Conservation (phyloP, 2,113 vertebrate genomes). For the Irena cyanogastra region DNA sequence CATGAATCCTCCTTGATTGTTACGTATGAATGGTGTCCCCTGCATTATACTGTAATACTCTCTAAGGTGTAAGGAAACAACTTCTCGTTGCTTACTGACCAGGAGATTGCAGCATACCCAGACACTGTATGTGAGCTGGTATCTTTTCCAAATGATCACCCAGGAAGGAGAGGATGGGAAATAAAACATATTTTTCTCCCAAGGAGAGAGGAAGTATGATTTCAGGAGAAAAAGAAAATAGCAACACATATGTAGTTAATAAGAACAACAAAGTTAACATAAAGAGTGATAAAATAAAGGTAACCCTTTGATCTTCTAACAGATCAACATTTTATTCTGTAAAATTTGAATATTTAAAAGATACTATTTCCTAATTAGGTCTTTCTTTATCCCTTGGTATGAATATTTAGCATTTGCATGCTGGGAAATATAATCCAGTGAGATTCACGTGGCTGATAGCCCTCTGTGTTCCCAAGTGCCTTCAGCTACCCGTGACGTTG, state of each 20-base stretch:
- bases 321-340: neutral
- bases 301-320: slow-evolving; percentile 13
- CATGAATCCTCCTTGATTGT: neutral
- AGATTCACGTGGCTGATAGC: neutral
- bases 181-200: neutral
- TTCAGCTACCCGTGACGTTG: rapidly evolving
- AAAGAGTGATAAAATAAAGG: neutral
- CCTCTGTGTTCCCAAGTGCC: neutral
- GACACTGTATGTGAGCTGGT: neutral
- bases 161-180: neutral
- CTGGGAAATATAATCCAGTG: neutral
- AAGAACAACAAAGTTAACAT: neutral
- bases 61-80: neutral
- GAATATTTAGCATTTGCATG: neutral
- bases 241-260: neutral
- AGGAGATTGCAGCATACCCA: neutral
- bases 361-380: slow-evolving; percentile 19
- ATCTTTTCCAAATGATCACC: neutral
- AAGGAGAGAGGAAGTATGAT: neutral
- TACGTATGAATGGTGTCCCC: neutral
- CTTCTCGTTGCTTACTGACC: neutral
- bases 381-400: slow-evolving; percentile 10
- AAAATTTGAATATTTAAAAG: slow-evolving; percentile 25
- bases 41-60: neutral
- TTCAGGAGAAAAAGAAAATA: neutral